Conservation (phyloP, 2,113 vertebrate species). For the pig (Sus scrofa) region T2T-Sscrofa CM000829.6:26987501-26988000, state of each 20-base stretch:
- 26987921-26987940: not conserved
- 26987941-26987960: not conserved
- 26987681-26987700: not conserved
- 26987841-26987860: not conserved
- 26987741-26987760: not conserved
- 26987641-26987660: not conserved
- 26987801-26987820: not conserved
- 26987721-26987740: not conserved
- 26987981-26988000: not conserved
- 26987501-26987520: no score
- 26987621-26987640: not conserved
- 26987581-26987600: not conserved
- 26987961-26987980: not conserved
- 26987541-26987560: no score
- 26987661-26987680: not conserved
- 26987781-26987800: not conserved
- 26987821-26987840: not conserved
- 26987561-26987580: not conserved
- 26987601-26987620: not conserved
- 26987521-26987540: not conserved
- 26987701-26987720: not conserved
- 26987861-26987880: no score
- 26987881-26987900: not conserved
- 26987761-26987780: not conserved
- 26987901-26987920: not conserved